phyloP scores from a whole-genome alignment of 2,113 vertebrate genomes.

The Passer domesticus region DNA sequence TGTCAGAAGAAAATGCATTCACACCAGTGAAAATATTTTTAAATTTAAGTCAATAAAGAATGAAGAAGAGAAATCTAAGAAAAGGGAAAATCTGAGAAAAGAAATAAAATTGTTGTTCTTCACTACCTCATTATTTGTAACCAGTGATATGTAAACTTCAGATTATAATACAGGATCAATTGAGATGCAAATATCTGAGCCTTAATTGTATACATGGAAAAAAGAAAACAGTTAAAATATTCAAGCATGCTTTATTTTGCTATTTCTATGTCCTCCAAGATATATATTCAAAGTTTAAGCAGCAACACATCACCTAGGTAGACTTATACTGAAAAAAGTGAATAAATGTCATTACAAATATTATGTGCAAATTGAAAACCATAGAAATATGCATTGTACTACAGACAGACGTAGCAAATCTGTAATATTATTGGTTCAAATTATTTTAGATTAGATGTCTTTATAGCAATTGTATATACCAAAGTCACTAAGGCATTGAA shows the following conservation, averaged over 20 bases:
- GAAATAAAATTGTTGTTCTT: conserved; percentile 2
- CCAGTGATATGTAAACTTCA: conserved; percentile 49
- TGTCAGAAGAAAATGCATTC: conserved; percentile 20
- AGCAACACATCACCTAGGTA: neutral
- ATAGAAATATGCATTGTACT: neutral
- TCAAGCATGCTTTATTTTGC: conserved; percentile 30
- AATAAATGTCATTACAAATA: conserved; percentile 26
- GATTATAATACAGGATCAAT: conserved; percentile 59
- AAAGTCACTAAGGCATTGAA: neutral
- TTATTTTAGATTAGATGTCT: conserved; percentile 8
- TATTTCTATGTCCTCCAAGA: conserved; percentile 16
- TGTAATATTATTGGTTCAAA: conserved; percentile 1
- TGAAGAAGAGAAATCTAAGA: neutral
- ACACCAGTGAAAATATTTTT: conserved; percentile 15
- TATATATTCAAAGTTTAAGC: conserved; percentile 11
- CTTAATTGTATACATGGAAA: conserved; percentile 57
- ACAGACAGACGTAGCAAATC: neutral
- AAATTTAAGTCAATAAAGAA: conserved; percentile 29
- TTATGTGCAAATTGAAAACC: conserved; percentile 31
- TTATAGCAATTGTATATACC: neutral
- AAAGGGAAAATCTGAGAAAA: conserved; percentile 36
- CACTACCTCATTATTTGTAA: conserved; percentile 60
- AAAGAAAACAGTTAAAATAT: conserved; percentile 59
- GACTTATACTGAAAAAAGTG: conserved; percentile 47
- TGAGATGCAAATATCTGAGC: conserved; percentile 71